Base-by-base conservation (phyloP, 2,797 vertebrate species). In the Furcifer pardalis region DNA sequence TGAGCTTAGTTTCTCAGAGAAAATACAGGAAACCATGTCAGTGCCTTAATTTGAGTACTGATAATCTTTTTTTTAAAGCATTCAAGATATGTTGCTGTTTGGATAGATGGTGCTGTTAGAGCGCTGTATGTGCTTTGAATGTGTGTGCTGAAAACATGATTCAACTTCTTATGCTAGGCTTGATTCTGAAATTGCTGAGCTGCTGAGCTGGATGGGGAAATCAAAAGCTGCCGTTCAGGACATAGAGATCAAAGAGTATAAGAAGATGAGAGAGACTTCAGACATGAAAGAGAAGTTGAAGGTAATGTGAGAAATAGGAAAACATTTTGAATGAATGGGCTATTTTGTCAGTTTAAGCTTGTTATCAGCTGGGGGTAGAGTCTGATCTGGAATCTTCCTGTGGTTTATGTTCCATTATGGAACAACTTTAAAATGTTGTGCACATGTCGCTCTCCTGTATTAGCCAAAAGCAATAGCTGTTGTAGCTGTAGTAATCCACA, bases 181-280 rank as follows among this genome's bases (percentile, higher is more conserved):
- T 94, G 97, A 98, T 93, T 94, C 91, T 66, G 92, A 96, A 85
- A 94, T 96, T 69, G 92, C 95, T 59, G 97, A 97, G 62, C 92
- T 98, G 75, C 86, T 97, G 93, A 95, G 87, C 89, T 98, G 97
- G 97, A 96, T 98, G 89, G 94, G 93, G 89, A 96, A 94, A 84
- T 97, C 97, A 90, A 97, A 96, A 94, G 90, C 88, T 79, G 94
- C 95, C 9, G 89, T 97, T 95, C 95, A 97, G 90, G 86, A 92
- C 0, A n/a, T 94, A 81, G 97, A 97, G 87, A 96, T 97, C 92
- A 94, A 95, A 86, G 96, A 97, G 35, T 96, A 96, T 35, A 96
- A 96, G 91, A 96, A 94, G 87, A 95, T 94, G 87, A 95, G 95
- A 84, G 96, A 97, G 19, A 95, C 94, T 79, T 91, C 94, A 46